Evolutionary conservation across 2,888 invertebrate species (phyloP).

Genomic region (Drosophila heteroneura): DNA sequence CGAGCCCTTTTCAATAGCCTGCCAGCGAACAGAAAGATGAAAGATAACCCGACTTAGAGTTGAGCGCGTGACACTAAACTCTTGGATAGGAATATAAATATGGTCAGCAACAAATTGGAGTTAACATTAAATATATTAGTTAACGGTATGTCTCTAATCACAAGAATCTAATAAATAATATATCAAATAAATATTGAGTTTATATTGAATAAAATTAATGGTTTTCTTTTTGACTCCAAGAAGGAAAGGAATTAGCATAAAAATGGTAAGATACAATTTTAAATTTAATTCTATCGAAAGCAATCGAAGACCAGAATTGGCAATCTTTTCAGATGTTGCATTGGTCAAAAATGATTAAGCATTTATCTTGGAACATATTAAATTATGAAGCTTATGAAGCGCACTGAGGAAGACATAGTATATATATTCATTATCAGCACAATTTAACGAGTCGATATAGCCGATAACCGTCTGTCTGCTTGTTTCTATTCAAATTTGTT

Average conservation of each 20-base stretch:
- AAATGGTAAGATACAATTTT: not conserved
- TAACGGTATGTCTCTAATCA: not conserved
- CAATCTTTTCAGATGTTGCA: too few relatives aligned
- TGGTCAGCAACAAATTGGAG: not conserved
- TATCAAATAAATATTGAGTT: not conserved
- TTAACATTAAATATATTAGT: not conserved
- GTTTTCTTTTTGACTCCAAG: not conserved
- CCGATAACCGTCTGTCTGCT: too few relatives aligned
- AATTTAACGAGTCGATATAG: too few relatives aligned
- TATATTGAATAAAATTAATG: not conserved
- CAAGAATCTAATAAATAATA: not conserved
- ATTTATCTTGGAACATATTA: too few relatives aligned
- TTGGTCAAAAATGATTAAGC: too few relatives aligned
- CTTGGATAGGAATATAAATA: not conserved
- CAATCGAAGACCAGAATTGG: too few relatives aligned
- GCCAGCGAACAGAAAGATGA: constrained; percentile 18
- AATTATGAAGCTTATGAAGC: too few relatives aligned
- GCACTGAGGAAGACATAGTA: too few relatives aligned
- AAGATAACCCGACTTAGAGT: constrained; percentile 31
- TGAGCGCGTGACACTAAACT: constrained; percentile 17
- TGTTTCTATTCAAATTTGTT: not conserved
- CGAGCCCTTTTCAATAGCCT: constrained; percentile 2
- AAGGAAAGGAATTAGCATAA: not conserved
- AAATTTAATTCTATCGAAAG: not conserved
- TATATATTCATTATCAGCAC: too few relatives aligned